Base-by-base conservation (phyloP, 2,888 invertebrate genomes). In the Deilephila porcellus region DNA sequence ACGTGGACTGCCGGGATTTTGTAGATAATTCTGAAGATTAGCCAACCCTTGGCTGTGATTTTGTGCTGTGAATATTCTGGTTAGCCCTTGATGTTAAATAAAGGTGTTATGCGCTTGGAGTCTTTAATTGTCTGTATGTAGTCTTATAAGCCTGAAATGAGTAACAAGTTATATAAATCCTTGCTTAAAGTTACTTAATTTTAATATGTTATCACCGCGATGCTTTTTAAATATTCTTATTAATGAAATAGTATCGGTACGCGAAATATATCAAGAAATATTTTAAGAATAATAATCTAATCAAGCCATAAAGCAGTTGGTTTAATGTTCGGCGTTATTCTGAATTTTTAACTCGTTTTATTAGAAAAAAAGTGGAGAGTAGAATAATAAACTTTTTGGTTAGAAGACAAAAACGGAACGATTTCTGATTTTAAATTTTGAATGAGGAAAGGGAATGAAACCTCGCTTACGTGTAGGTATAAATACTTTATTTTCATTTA, bases 1-100 rank as follows among this genome's bases (percentile, higher is more conserved):
- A 34, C 71, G 53, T 25, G 67, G 45, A 45, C n/a, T n/a, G n/a
- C 25, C 29, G 37, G 45, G 37, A 37, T 67, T 67, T 56, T 25
- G 64, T 37, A 37, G 14, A 45, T 17, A n/a, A 56, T 70, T 25
- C 37, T 62, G n/a, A 25, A 19, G 19, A 72, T 37, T 37, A 45
- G 45, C 1, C 20, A 25, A 52, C 32, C 25, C 19, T 45, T 20
- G 37, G 67, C 67, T 45, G 52, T 29, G 67, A 70, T 34, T 71
- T 71, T 64, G 56, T 56, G 37, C 37, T 56, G 32, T 56, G 32
- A 32, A 62, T 19, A 62, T 14, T 62, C 17, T 62, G 32, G 34
- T 32, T 29, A 63, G 3, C 64, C 45, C 11, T 62, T 63, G 11
- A 45, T 14, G 45, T 2, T 45, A 3, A 45, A 45, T 3, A 45